Evolutionary conservation across 2,113 vertebrate species (phyloP).

Genomic region (Corydoras maculifer): DNA sequence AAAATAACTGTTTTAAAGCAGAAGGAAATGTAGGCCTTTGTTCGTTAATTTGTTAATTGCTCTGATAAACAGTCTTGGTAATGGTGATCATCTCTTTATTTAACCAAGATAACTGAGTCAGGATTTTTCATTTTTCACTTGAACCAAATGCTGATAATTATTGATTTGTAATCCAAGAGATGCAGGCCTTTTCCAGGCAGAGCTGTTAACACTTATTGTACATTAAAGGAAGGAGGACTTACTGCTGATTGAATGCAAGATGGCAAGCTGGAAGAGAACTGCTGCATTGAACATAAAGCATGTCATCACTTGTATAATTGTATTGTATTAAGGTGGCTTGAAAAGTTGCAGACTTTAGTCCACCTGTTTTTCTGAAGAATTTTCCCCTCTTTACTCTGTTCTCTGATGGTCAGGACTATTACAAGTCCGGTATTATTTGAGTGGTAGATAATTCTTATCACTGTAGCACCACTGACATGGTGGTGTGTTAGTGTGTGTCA

Average conservation of each 20-base stretch:
- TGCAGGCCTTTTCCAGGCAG: constrained; percentile 27
- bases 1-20: neutral
- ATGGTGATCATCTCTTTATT: neutral
- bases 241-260: neutral
- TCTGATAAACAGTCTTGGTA: neutral
- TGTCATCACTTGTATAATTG: neutral
- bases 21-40: neutral
- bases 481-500: no score
- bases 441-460: no score
- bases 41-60: neutral
- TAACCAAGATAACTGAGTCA: constrained; percentile 15
- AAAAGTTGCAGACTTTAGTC: no score
- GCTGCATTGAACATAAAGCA: neutral
- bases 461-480: no score
- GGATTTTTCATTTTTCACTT: neutral
- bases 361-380: no score
- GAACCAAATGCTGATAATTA: constrained; percentile 17
- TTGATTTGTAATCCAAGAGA: constrained; percentile 33
- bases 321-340: no score
- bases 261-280: neutral
- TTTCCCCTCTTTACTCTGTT: no score
- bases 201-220: constrained; percentile 18
- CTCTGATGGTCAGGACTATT: no score
- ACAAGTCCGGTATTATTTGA: no score
- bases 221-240: neutral